Conservation (phyloP, 30 jellyfish, hydroid and myxozoan species). For the Clytia hemisphaerica region DNA sequence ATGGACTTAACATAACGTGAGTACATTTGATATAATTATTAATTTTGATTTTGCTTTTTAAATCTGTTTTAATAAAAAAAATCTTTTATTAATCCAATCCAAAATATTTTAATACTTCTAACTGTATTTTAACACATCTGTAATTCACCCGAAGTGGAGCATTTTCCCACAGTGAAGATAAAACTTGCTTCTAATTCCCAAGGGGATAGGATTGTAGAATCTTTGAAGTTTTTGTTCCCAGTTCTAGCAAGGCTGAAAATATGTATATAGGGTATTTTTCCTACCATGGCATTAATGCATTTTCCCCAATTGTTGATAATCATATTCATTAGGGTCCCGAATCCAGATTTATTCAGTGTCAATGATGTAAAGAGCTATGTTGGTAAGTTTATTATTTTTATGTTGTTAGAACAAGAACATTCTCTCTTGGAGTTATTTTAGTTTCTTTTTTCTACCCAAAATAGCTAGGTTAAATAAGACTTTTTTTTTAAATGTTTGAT, state of each 20-base stretch:
- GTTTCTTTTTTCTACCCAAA: too few relatives aligned
- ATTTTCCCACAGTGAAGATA: neutral
- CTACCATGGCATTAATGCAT: neutral
- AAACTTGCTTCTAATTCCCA: too few relatives aligned
- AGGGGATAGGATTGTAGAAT: too few relatives aligned
- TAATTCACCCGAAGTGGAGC: neutral
- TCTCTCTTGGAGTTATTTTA: too few relatives aligned
- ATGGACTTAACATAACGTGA: constrained; percentile 80
- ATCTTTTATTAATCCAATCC: too few relatives aligned
- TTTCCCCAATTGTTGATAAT: neutral
- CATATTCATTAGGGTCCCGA: constrained; percentile 41
- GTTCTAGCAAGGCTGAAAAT: too few relatives aligned
- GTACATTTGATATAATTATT: neutral
- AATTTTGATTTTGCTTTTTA: neutral
- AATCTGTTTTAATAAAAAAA: neutral
- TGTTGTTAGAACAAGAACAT: neutral
- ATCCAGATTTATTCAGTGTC: constrained; percentile 60
- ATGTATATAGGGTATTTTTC: neutral
- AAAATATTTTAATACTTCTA: too few relatives aligned
- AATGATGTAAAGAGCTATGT: constrained; percentile 81
- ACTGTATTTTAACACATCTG: too few relatives aligned
- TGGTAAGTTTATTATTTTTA: constrained; percentile 42
- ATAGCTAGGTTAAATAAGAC: too few relatives aligned
- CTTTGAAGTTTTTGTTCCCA: too few relatives aligned
- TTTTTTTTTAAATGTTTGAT: too few relatives aligned